These are phyloP conservation scores for Esox masquinongy DNA, from an alignment of 2,797 vertebrate species.

Conservation along the genomic window DNA sequence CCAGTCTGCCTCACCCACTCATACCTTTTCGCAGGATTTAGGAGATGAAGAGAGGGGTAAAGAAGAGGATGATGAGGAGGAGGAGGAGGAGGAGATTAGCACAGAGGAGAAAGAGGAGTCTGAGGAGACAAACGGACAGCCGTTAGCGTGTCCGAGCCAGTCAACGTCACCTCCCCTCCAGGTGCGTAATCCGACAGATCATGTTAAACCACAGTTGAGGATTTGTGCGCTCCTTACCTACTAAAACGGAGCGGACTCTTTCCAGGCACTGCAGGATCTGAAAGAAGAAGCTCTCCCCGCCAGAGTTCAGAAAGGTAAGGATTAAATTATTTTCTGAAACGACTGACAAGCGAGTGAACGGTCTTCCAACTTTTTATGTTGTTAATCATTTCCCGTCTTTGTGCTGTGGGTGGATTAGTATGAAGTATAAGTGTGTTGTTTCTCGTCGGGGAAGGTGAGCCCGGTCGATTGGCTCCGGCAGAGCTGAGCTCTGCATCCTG, in stretches of 20 bases:
- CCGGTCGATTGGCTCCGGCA: neutral
- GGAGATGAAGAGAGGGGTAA: neutral
- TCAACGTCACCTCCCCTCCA: conserved; percentile 17
- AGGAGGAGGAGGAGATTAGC: accelerated
- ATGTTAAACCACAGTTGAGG: neutral
- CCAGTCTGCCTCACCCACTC: neutral
- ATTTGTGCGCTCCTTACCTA: neutral
- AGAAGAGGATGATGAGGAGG: neutral
- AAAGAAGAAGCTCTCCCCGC: conserved; percentile 40
- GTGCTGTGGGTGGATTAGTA: neutral
- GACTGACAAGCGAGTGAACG: neutral
- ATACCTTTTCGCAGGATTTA: conserved; percentile 2
- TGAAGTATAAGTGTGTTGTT: neutral
- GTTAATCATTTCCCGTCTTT: neutral
- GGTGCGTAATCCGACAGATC: conserved; percentile 11
- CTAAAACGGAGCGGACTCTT: conserved; percentile 11
- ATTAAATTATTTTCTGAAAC: neutral
- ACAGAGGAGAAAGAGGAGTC: conserved; percentile 17
- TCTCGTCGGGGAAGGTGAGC: conserved; percentile 34
- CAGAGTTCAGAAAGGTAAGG: conserved; percentile 44
- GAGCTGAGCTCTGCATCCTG: conserved; percentile 13
- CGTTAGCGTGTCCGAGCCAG: conserved; percentile 28
- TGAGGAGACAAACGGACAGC: conserved; percentile 9
- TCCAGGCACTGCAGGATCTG: conserved; percentile 46
- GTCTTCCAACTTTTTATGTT: neutral